These are phyloP conservation scores for Uromys caudimaculatus DNA, from an alignment of 2,797 vertebrate species.

Conservation along the genomic window DNA sequence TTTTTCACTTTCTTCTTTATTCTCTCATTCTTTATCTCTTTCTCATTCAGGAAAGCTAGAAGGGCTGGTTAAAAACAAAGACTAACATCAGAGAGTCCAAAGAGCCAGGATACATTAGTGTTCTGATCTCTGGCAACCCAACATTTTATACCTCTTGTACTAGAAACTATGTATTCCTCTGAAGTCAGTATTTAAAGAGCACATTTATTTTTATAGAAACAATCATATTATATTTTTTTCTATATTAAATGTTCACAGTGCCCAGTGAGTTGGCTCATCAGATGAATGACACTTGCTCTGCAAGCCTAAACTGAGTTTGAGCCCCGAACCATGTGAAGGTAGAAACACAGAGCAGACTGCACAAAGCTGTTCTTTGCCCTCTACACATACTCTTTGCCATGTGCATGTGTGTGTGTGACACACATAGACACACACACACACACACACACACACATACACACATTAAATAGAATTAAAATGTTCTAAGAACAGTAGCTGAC, in stretches of 20 bases:
- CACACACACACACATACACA: not conserved
- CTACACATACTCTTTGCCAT: too few relatives aligned
- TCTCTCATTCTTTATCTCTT: not conserved
- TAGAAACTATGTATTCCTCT: not conserved
- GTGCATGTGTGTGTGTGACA: not conserved
- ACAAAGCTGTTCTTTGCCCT: not conserved
- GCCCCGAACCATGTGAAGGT: not conserved
- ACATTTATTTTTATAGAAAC: not conserved
- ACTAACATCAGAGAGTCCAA: not conserved
- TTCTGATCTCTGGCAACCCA: not conserved
- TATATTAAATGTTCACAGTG: not conserved
- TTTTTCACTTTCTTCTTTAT: not conserved
- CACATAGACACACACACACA: not conserved
- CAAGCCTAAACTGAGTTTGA: not conserved
- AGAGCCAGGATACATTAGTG: too few relatives aligned
- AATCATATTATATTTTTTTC: not conserved
- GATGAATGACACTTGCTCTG: not conserved
- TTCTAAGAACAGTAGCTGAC: not conserved
- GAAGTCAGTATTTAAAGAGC: not conserved
- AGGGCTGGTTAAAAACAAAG: not conserved
- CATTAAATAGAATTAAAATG: not conserved
- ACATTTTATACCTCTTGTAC: not conserved
- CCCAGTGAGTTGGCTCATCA: not conserved
- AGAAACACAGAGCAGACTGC: not conserved
- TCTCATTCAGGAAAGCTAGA: not conserved